Evolutionary conservation across 1,140 invertebrate genomes (phyloP), one percentile per base, ranked within the genome.

Genomic region (Aradophagus sp.): DNA sequence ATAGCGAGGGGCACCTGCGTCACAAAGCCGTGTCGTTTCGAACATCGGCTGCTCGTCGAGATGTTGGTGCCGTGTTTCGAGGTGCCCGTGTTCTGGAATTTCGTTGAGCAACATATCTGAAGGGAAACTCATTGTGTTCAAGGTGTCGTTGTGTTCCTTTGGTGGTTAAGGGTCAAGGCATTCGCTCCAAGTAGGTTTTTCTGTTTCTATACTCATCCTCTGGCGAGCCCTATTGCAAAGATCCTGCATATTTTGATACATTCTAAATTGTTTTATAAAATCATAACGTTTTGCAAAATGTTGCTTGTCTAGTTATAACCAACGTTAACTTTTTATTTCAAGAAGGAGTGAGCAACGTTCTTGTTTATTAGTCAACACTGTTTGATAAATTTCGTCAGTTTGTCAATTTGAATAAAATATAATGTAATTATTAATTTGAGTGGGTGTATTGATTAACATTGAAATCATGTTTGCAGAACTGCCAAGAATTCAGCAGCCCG

Each of bases 1-100:
- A 31, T 45, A 47, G 34, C 31, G 45, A n/a, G 8, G 50, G 29
- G 13, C 36, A 34, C 16, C 19, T 41, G 41, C 10, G n/a, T 42
- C 17, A n/a, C 26, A 20, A 10, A 31, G 6, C 11, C 17, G 15
- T 14, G 16, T 17, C 6, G 20, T 3, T 3, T 29, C 27, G 16
- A 45, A 31, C n/a, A 12, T 29, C 26, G 39, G 3, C 2, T n/a
- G 6, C 8, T 50, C 26, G 1, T 10, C 10, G 16, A 32, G 13
- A 1, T n/a, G 1, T 12, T 2, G 20, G 12, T 29, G 5, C 12
- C 23, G 0, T 23, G 16, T 6, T 6, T 14, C 27, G 42, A 36
- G 6, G 36, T 45, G 32, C 15, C 12, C 14, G 20, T 12, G 16
- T 8, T 38, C 5, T 15, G 26, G 16, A n/a, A n/a, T n/a, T n/a